These are phyloP conservation scores for Mylabris phalerata DNA, from an alignment of 1,140 invertebrate genomes.

Conservation along the genomic window DNA sequence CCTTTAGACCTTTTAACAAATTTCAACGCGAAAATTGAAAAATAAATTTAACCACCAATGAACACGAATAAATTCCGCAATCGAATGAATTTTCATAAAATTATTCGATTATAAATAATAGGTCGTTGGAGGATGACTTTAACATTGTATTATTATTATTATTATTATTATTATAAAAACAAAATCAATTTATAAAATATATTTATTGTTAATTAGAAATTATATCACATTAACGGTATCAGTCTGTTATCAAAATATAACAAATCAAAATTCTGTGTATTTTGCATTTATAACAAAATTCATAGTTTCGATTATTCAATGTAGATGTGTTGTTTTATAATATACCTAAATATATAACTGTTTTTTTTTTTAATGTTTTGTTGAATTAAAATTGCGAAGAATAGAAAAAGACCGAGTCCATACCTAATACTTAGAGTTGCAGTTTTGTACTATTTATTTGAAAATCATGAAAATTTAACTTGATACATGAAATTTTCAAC, in stretches of 20 bases:
- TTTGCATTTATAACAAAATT: neutral
- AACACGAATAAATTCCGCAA: no score
- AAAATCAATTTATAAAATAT: slow-evolving; percentile 4
- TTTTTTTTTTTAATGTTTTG: no score
- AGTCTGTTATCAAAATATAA: slow-evolving; percentile 12
- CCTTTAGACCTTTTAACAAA: slow-evolving; percentile 16
- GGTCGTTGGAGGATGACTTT: neutral
- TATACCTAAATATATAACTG: no score
- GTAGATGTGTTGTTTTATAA: neutral
- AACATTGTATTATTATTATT: neutral
- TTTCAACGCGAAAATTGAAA: neutral
- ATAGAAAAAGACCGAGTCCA: no score
- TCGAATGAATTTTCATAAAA: no score
- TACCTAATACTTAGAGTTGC: no score
- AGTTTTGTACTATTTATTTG: no score
- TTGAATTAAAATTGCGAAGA: no score
- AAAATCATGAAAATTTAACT: no score
- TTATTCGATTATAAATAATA: no score
- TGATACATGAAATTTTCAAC: no score
- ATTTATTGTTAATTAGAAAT: neutral
- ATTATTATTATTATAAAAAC: neutral
- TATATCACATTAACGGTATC: slow-evolving; percentile 17
- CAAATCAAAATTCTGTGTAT: slow-evolving; percentile 2
- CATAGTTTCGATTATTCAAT: neutral
- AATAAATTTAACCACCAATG: no score